A percentile compares a stretch with the other conserved stretches of the same genome.
Conservation (phyloP, 1,140 invertebrate species). For the Thalassaphorura encarpata region DNA sequence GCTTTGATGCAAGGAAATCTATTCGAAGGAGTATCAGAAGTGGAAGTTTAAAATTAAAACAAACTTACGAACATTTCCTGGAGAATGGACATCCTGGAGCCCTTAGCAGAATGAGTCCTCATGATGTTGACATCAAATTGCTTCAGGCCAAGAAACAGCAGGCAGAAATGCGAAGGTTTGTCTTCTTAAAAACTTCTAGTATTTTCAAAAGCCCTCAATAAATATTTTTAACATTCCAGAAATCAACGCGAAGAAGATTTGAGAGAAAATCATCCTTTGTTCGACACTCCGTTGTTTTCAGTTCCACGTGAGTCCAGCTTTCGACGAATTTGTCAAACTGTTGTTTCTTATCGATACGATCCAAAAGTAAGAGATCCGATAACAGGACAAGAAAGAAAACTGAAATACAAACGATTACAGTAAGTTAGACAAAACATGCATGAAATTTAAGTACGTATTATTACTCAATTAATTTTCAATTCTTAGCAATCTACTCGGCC, state of each 20-base stretch:
- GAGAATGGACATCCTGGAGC: constrained; percentile 76
- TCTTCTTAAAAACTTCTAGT: constrained; percentile 3
- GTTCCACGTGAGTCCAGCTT: constrained; percentile 92
- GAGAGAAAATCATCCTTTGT: constrained; percentile 96
- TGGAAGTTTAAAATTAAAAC: constrained; percentile 82
- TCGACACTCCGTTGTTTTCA: constrained; percentile 94
- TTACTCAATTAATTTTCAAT: too few species aligned
- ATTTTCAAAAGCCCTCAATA: too few species aligned
- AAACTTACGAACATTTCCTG: constrained; percentile 82
- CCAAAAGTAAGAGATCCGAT: constrained; percentile 81
- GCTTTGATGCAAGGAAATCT: constrained; percentile 52
- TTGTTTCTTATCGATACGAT: constrained; percentile 93
- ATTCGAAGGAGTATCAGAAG: constrained; percentile 72
- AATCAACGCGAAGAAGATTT: constrained; percentile 80
- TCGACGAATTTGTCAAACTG: constrained; percentile 83
- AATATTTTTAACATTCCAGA: constrained; percentile 36
- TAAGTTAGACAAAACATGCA: too few species aligned
- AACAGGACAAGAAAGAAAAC: constrained; percentile 92
- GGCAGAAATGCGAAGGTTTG: constrained; percentile 90
- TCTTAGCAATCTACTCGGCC: constrained; percentile 88
- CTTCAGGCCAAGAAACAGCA: constrained; percentile 97
- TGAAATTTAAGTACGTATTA: too few species aligned
- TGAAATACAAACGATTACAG: constrained; percentile 95
- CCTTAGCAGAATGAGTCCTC: constrained; percentile 63
- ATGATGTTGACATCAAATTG: constrained; percentile 95